Base-by-base conservation (phyloP, 2,797 vertebrate species). In the Melanotaenia parkinsoni region DNA sequence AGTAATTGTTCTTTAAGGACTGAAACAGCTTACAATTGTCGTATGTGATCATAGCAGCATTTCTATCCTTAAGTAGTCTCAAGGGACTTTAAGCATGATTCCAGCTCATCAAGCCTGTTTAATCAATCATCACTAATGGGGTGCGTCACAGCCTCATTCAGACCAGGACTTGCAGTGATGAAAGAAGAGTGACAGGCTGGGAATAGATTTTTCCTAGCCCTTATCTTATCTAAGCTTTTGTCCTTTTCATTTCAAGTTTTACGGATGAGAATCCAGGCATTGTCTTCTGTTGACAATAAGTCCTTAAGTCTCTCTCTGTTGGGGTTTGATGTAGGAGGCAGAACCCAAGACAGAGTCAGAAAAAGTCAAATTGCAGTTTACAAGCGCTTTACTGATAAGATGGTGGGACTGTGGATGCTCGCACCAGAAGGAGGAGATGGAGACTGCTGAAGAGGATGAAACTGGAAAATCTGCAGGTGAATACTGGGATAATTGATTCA, bases 101-200 rank as follows among this genome's bases (percentile, higher is more conserved):
- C 62, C 4, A 16, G 33, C 63, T 79, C 62, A 80, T 86, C 61
- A 62, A 47, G 66, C 33, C 61, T 6, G 51, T 74, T 76, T 50
- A 73, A 71, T 88, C 73, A 75, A 64, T 82, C 51, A 16, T 24
- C 58, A 81, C 65, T 79, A 78, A 78, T 70, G 61, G 72, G 38
- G n/a, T 22, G 37, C 37, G 32, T 73, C 35, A 56, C 33, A 1
- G 30, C 6, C n/a, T 63, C 26, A 1, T n/a, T 38, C 32, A 81
- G 51, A 77, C 13, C 20, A 59, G 70, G 40, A 50, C 6, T 18
- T 33, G 30, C n/a, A 58, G 54, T 43, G 13, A 16, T 47, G 58
- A 28, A 33, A 28, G 26, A 61, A 11, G 28, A 20, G 13, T 43
- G 32, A 43, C 33, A 35, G 59, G 47, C 9, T 74, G 57, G 75